Conservation (phyloP, 1,140 invertebrate species). For the Drosophila kikkawai region DNA sequence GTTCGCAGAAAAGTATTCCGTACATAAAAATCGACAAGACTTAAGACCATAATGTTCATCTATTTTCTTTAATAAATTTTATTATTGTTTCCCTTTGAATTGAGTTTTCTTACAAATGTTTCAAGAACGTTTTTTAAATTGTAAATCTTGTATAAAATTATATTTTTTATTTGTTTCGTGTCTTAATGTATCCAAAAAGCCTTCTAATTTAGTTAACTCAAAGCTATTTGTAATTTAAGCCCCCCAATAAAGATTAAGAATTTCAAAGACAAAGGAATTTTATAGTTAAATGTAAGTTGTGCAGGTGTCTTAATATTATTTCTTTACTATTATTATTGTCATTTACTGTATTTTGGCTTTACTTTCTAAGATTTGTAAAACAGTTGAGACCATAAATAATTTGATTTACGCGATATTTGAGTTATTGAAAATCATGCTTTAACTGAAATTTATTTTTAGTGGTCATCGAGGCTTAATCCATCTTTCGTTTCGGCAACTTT, state of each 20-base stretch:
- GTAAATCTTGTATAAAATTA: background rate
- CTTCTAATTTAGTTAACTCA: background rate
- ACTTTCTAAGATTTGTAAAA: too few species aligned
- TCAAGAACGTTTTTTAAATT: too few species aligned
- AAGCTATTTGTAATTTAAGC: background rate
- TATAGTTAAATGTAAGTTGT: background rate
- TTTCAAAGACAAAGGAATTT: background rate
- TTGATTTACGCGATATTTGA: background rate
- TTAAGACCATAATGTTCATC: background rate
- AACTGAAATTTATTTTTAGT: background rate
- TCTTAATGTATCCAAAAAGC: background rate
- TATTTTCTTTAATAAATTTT: background rate
- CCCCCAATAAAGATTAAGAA: background rate
- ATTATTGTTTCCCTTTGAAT: background rate
- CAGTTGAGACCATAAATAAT: background rate
- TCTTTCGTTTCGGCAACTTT: conserved; percentile 1
- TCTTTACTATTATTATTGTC: background rate
- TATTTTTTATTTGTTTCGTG: background rate
- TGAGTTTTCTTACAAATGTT: too few species aligned
- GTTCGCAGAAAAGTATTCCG: background rate
- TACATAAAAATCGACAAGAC: background rate
- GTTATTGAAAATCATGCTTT: background rate
- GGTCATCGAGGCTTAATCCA: background rate
- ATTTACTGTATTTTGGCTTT: background rate
- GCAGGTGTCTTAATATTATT: background rate